Conservation (phyloP, 2,797 vertebrate genomes). For the Lophotriccus pileatus region DNA sequence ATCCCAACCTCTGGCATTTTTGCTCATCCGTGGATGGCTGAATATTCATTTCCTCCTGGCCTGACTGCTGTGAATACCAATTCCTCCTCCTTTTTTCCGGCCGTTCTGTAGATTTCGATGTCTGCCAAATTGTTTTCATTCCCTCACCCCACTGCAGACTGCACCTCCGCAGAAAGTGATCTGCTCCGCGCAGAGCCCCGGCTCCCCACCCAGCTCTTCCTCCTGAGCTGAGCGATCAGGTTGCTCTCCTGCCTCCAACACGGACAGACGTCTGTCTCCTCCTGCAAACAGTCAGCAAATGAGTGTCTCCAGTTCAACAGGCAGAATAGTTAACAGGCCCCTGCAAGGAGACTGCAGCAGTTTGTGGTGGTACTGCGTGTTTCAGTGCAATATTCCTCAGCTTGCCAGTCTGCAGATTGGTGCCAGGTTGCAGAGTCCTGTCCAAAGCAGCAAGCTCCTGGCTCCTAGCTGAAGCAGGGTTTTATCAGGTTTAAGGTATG, state of each 20-base stretch:
- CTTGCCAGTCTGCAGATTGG: constrained; percentile 37
- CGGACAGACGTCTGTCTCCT: not conserved
- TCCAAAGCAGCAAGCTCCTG: constrained; percentile 48
- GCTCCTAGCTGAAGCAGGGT: not conserved
- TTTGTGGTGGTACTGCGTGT: not conserved
- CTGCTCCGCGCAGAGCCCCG: not conserved
- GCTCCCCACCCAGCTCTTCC: constrained; percentile 40
- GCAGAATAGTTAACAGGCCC: not conserved
- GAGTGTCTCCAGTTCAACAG: constrained; percentile 2
- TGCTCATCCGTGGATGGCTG: constrained; percentile 54
- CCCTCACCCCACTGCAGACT: constrained; percentile 36
- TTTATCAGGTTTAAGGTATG: not conserved
- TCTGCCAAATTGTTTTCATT: constrained; percentile 67
- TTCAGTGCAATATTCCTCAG: constrained; percentile 32
- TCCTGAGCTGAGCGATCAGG: not conserved
- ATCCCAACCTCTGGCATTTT: constrained; percentile 66
- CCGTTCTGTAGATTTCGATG: constrained; percentile 46
- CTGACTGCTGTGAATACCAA: constrained; percentile 60
- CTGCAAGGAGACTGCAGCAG: constrained; percentile 61
- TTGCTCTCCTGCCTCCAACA: constrained; percentile 26
- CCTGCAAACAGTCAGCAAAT: not conserved
- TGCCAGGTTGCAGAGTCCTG: constrained; percentile 55
- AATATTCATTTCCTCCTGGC: constrained; percentile 67
- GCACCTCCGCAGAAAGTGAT: constrained; percentile 51
- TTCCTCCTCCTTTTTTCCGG: constrained; percentile 69